Percentiles rank a stretch among this genome's conserved stretches.
phyloP scores from a whole-genome alignment of 2,797 vertebrate genomes.

The Glyptemys insculpta region DNA sequence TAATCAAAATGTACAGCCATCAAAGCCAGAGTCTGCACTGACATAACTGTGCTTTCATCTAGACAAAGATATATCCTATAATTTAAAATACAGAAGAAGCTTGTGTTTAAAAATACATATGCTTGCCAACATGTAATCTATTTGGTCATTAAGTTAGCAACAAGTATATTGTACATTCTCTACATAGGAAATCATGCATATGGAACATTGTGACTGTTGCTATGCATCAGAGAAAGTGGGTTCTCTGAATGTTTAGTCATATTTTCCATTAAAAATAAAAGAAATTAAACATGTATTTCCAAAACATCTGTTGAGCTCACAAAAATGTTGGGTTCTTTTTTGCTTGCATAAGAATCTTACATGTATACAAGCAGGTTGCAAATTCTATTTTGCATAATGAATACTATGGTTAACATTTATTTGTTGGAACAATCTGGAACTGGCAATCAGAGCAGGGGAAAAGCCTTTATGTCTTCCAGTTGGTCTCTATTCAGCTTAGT shows the following conservation, averaged over 20 bases:
- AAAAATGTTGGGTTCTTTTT: not conserved
- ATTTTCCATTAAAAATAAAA: not conserved
- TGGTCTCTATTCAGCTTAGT: not conserved
- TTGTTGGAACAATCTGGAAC: not conserved
- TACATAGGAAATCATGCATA: not conserved
- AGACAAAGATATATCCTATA: not conserved
- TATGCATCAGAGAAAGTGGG: slow-evolving; percentile 26
- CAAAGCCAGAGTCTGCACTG: not conserved
- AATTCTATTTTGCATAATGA: not conserved
- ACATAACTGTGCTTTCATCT: slow-evolving; percentile 8
- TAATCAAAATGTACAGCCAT: not conserved
- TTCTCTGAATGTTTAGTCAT: not conserved
- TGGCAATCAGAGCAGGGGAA: not conserved
- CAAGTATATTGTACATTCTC: slow-evolving; percentile 7
- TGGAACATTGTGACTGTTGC: not conserved
- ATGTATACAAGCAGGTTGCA: not conserved
- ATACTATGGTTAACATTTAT: not conserved
- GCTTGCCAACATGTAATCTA: not conserved
- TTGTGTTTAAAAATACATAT: not conserved
- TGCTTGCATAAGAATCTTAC: not conserved
- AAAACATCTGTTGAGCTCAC: not conserved
- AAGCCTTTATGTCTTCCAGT: not conserved
- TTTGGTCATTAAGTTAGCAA: slow-evolving; percentile 14
- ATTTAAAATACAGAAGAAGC: slow-evolving; percentile 21
- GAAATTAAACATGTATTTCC: not conserved